phyloP scores from a whole-genome alignment of 2,888 invertebrate genomes.

The Pollenia amentaria region DNA sequence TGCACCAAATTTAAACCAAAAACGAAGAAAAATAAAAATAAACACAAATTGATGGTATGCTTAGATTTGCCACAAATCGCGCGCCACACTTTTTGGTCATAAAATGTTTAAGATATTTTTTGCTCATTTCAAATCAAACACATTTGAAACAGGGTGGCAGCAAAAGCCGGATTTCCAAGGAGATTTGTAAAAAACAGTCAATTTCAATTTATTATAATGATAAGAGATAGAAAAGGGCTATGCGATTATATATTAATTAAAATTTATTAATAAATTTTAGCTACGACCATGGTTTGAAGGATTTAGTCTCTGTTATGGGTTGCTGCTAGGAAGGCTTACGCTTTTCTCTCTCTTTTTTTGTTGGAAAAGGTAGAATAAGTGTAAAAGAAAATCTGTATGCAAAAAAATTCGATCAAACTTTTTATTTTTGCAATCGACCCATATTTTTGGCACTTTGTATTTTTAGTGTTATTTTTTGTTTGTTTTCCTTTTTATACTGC shows the following conservation, averaged over 20 bases:
- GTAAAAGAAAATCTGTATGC: conserved; percentile 72
- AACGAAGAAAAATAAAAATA: conserved; percentile 27
- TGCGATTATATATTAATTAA: conserved; percentile 39
- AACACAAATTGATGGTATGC: conserved; percentile 63
- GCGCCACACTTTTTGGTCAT: conserved; percentile 61
- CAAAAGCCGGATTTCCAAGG: conserved; percentile 41
- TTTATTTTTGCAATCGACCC: conserved; percentile 81
- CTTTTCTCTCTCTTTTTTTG: conserved; percentile 1
- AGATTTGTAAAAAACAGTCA: neutral
- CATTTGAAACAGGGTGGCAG: conserved; percentile 19
- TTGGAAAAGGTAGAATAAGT: conserved; percentile 49
- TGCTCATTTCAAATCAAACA: conserved; percentile 32
- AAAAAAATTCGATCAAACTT: conserved; percentile 83
- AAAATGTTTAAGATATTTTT: conserved; percentile 39
- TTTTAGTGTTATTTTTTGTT: conserved; percentile 40
- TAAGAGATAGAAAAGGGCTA: conserved; percentile 16
- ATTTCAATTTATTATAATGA: conserved; percentile 35
- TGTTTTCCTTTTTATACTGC: conserved; percentile 57
- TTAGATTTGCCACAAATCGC: conserved; percentile 64
- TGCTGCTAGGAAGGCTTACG: conserved; percentile 54
- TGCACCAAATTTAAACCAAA: conserved; percentile 23
- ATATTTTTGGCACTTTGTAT: conserved; percentile 78
- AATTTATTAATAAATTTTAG: neutral
- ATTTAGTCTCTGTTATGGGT: conserved; percentile 30
- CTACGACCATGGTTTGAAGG: conserved; percentile 49